Base-by-base conservation (phyloP, 1,140 invertebrate species). In the Adelges cooleyi region DNA sequence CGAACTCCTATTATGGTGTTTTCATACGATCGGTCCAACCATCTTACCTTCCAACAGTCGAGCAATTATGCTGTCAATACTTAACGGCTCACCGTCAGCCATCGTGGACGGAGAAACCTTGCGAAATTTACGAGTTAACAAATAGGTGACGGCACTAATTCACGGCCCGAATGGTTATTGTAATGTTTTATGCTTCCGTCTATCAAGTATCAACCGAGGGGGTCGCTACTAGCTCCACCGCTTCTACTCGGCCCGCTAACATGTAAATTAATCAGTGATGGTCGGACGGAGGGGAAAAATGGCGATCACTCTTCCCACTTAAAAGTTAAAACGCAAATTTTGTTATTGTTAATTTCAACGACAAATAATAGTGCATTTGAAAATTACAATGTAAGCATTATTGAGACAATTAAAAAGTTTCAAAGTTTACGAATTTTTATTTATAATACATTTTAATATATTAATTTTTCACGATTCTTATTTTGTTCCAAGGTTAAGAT, bases 11-110 rank as follows among this genome's bases (percentile, higher is more conserved):
- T n/a, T n/a, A n/a, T n/a, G n/a, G n/a, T n/a, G n/a, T n/a, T n/a
- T n/a, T n/a, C n/a, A n/a, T n/a, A n/a, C n/a, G n/a, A n/a, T n/a
- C n/a, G n/a, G n/a, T n/a, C 11, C 11, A 33, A 33, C 29, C 11
- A 49, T 20, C 53, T 67, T 40, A 71, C 70, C 70, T 71, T 71
- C 71, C 18, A 71, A 62, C 3, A 71, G 65, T 50, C 71, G 67
- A 15, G 71, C 69, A 18, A 71, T 71, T 38, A 71, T 71, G 50
- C 67, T 71, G 65, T 71, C 71, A 44, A 71, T 70, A 51, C 70
- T 71, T 22, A 71, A 62, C 53, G 69, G 70, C 52, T 71, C 70
- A 5, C 66, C 48, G 46, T 67, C 66, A 23, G 66, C 66, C 66
- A 67, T 67, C 38, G 42, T 62, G 42, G 42, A 62, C 42, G 56